phyloP scores from a whole-genome alignment of 2,113 vertebrate species.

The Otolemur garnettii region DNA sequence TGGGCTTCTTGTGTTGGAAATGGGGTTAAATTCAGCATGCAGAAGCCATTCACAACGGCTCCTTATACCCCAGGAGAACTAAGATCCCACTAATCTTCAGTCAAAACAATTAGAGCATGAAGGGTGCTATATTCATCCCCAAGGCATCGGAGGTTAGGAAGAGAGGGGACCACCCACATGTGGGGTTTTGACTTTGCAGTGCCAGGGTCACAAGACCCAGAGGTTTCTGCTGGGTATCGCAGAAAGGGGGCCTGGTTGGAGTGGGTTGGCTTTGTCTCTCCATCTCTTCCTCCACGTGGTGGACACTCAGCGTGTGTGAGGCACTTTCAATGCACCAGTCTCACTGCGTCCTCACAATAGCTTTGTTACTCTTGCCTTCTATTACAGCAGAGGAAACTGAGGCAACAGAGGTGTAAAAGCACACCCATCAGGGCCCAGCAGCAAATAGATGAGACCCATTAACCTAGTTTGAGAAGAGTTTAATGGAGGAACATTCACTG shows the following conservation, averaged over 20 bases:
- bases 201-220: neutral
- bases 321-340: neutral
- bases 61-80: neutral
- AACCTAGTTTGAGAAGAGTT: neutral
- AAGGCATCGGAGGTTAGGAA: neutral
- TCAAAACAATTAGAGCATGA: neutral
- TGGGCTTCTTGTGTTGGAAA: neutral
- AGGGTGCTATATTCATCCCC: neutral
- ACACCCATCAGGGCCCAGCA: neutral
- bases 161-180: neutral
- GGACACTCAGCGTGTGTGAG: fast-evolving
- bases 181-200: fast-evolving
- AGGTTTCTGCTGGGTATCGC: neutral
- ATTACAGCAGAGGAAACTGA: neutral
- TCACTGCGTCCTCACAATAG: fast-evolving
- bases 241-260: neutral
- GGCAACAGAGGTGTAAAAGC: neutral
- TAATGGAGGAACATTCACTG: neutral
- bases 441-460: neutral
- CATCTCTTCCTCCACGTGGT: fast-evolving
- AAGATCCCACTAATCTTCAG: neutral
- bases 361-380: neutral
- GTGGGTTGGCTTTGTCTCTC: neutral
- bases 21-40: slow-evolving; percentile 7
- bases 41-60: neutral